Evolutionary conservation across 1,140 invertebrate genomes (phyloP), one percentile per base, ranked within the genome.

Genomic region (Drosophila obscura): DNA sequence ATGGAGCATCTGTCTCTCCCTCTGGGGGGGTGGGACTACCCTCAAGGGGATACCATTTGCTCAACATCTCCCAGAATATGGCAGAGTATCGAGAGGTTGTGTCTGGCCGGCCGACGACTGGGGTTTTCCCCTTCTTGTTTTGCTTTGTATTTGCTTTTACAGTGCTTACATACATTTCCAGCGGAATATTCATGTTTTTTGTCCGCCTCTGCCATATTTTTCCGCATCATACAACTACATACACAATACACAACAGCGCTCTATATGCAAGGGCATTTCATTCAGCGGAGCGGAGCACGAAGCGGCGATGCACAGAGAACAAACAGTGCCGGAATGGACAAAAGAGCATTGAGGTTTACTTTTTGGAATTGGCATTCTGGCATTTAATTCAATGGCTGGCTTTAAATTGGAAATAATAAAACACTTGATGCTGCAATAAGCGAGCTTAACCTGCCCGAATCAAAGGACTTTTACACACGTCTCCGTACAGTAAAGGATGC

Each of bases 121-220:
- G 26, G n/a, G 9, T 8, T 39, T 50, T 43, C 8, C 48, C 35
- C 11, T 46, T 71, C 43, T 45, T 49, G 57, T 67, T 44, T 48
- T 66, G 41, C 57, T 35, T 63, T 48, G 46, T 69, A 71, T 83
- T 82, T 78, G 69, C 64, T 56, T 74, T 69, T 45, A 63, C 57
- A 48, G 52, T 78, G 74, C 78, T 69, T 66, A 71, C 80, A 68
- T 83, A 73, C 44, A 65, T 65, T 82, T 83, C 60, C 55, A 57
- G 58, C 52, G 57, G 43, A 62, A 64, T 69, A 69, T 58, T 69
- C 65, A 48, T 48, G 31, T 52, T 69, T 67, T 46, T 44, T 43
- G 66, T 69, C 66, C 64, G 31, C 24, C 16, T 68, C 6, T 24
- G 0, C 15, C 8, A 15, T 41, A 44, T 56, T 56, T 68, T 68